Evolutionary conservation across 2,113 vertebrate genomes (phyloP), one percentile per base, ranked within the genome.

Genomic region (Acrocephalus arundinaceus): DNA sequence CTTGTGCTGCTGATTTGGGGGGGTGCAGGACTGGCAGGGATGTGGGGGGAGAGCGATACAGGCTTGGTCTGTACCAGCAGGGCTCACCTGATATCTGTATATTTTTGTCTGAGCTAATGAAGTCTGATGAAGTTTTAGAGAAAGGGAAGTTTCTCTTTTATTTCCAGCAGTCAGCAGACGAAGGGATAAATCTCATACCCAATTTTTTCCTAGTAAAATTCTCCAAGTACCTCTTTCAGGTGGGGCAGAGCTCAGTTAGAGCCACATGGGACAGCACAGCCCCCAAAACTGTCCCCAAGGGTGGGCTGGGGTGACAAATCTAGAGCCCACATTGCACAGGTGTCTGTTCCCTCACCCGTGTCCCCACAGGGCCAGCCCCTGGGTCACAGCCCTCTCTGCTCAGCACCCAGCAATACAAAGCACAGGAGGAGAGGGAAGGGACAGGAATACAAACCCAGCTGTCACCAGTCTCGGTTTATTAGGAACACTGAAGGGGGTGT

Each of bases 381-480:
- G 48, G 41, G 4, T 63, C 55, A 13, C 46, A 54, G 73, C 84
- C 45, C 0, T 15, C 25, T 45, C 31, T 51, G 45, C 24, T 37
- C 39, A 0, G 24, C 37, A 9, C 22, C 37, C 48, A 24, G 10
- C 59, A 31, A 49, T 3, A 93, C 43, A 72, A 93, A 93, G 3
- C 4, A 85, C 76, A 43, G 31, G 0, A 23, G 37, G 37, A 39
- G 37, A 39, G 37, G 37, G 37, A 39, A 39, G 37, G 37, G 37
- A 39, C 11, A 39, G 37, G 37, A 39, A 39, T 39, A 39, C 37
- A 39, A 39, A 16, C 51, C 37, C 3, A 2, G n/a, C n/a, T 76
- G 78, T 94, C 79, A 94, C 94, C 88, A 62, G 74, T 68, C 86
- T 85, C 0, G 0, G 85, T 96, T 96, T 96, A 96, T 97, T 96